Base-by-base conservation (phyloP, 2,797 vertebrate species). In the Rhinophrynus dorsalis region DNA sequence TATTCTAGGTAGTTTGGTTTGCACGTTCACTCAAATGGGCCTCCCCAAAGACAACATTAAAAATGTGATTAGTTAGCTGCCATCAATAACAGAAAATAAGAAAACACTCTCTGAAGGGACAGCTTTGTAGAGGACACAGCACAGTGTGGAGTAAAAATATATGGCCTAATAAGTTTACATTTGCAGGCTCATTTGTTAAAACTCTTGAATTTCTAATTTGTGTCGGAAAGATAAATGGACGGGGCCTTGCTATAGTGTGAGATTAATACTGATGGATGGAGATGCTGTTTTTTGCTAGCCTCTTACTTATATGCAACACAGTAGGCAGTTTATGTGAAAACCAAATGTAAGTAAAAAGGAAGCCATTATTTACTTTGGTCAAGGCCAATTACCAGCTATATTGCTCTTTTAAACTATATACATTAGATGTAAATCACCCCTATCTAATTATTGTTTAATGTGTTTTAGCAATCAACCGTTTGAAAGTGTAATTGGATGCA, bases 211-310 rank as follows among this genome's bases (percentile, higher is more conserved):
- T 93, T 94, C 90, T 94, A 93, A 98, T 98, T 95, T 96, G 89
- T 95, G 96, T 98, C 95, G 88, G 91, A 81, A 94, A 97, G 96
- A 99, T 91, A 92, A 96, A 98, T 98, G 91, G 85, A 89, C 79
- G 80, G 72, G 81, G 84, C 82, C 81, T 81, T 78, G 81, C 82
- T 83, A 91, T 88, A 89, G 85, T 88, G 89, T 85, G 86, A 87
- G 88, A 89, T 89, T 90, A 89, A 88, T 90, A 83, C 88, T 90
- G 90, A 89, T 90, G 85, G 86, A 87, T 88, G 90, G 87, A 87
- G 84, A 88, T 85, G 83, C 84, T 78, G 81, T 81, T 87, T 88
- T 61, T 65, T 87, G 85, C 87, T 88, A 79, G 86, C 86, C 79
- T 90, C 89, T 89, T 85, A 85, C 81, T 90, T 88, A 85, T 79